A percentile compares a stretch with the other conserved stretches of the same genome.
These are phyloP conservation scores for Percina caprodes DNA, from an alignment of 2,113 vertebrate genomes.

Conservation along the genomic window DNA sequence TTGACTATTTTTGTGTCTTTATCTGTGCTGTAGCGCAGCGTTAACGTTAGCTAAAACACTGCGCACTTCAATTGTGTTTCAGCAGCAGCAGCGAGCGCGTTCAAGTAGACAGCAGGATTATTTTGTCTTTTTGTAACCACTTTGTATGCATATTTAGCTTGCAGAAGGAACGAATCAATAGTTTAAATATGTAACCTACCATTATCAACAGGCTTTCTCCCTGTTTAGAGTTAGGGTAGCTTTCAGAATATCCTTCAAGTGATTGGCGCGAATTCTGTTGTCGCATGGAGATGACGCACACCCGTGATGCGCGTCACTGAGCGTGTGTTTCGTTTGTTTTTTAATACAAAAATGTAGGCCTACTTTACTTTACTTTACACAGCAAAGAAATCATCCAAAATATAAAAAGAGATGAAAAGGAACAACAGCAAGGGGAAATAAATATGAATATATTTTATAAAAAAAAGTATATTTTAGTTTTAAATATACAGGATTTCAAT, in stretches of 20 bases:
- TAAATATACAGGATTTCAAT: not conserved
- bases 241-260: constrained; percentile 26
- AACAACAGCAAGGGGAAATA: not conserved
- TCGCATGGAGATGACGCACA: constrained; percentile 81
- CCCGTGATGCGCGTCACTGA: constrained; percentile 42
- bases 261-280: constrained; percentile 81
- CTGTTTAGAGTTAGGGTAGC: not conserved
- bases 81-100: not conserved
- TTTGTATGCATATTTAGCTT: too few relatives aligned
- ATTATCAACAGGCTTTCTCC: constrained; percentile 45
- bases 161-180: too few relatives aligned
- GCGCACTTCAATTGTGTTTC: constrained; percentile 1
- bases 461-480: not conserved
- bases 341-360: not conserved
- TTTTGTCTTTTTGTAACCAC: not conserved
- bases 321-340: not conserved
- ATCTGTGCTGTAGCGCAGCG: constrained; percentile 4
- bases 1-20: not conserved
- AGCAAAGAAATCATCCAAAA: not conserved
- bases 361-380: not conserved
- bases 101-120: not conserved
- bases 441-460: not conserved
- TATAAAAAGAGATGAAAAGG: not conserved
- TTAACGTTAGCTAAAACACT: constrained; percentile 20
- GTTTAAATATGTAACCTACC: constrained; percentile 65